phyloP scores from a whole-genome alignment of 30 jellyfish, hydroid and myxozoan species.

The Mastigias papua region DNA sequence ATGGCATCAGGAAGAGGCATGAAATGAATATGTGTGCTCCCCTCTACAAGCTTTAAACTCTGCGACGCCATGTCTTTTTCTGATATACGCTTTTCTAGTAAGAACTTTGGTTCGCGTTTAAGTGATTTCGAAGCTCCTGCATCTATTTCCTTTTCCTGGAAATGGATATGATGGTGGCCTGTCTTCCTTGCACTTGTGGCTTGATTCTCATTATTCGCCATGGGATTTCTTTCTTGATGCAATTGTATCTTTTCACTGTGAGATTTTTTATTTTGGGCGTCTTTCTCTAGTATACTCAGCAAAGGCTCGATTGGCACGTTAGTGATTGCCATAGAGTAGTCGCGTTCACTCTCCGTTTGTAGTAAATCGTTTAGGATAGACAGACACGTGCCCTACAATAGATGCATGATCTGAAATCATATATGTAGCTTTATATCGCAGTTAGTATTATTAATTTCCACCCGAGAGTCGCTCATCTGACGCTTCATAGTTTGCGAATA shows the following conservation, averaged over 20 bases:
- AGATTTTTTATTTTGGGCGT: slow-evolving; percentile 20
- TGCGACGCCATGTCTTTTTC: slow-evolving; percentile 52
- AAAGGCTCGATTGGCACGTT: slow-evolving; percentile 95
- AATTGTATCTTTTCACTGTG: slow-evolving; percentile 37
- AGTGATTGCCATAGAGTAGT: slow-evolving; percentile 86
- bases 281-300: slow-evolving; percentile 77
- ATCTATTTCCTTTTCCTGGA: slow-evolving; percentile 68
- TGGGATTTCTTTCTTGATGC: slow-evolving; percentile 56
- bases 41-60: slow-evolving; percentile 30
- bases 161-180: slow-evolving; percentile 54
- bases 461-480: too few species aligned
- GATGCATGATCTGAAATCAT: too few species aligned
- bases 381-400: slow-evolving; percentile 88
- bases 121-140: slow-evolving; percentile 30
- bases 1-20: slow-evolving; percentile 75
- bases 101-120: slow-evolving; percentile 72
- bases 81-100: slow-evolving; percentile 40
- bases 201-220: slow-evolving; percentile 3
- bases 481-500: too few species aligned
- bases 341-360: slow-evolving; percentile 91
- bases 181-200: slow-evolving; percentile 21
- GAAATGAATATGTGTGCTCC: slow-evolving; percentile 62
- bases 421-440: too few species aligned
- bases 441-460: too few species aligned
- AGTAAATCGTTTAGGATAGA: slow-evolving; percentile 88